Conservation (phyloP, 1,140 invertebrate genomes). For the Goniozus legneri region DNA sequence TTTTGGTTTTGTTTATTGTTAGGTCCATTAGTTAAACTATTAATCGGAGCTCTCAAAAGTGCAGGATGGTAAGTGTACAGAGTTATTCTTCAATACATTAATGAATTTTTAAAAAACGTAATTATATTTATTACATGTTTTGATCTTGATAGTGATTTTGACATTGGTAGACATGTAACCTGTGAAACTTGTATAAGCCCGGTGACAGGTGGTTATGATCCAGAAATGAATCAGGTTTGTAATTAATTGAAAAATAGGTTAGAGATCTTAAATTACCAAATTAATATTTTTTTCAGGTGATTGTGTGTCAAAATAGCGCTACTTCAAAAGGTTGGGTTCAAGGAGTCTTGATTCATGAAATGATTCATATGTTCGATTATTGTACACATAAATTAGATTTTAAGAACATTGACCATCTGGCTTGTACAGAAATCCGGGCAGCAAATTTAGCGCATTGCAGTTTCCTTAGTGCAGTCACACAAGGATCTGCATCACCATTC, state of each 20-base stretch:
- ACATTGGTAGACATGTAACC: conserved; percentile 81
- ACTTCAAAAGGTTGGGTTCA: conserved; percentile 64
- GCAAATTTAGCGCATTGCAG: conserved; percentile 91
- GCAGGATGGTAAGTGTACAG: conserved; percentile 72
- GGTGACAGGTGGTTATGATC: conserved; percentile 91
- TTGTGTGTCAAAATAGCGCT: conserved; percentile 87
- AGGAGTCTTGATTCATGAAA: conserved; percentile 83
- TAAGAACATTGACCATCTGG: conserved; percentile 87
- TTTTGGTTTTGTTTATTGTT: conserved; percentile 2
- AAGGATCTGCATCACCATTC: conserved; percentile 73
- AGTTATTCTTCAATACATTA: conserved; percentile 9
- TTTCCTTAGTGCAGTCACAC: conserved; percentile 72
- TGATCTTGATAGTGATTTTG: conserved; percentile 64
- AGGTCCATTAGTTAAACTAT: conserved; percentile 81
- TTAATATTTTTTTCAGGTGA: conserved; percentile 62
- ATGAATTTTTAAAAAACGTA: conserved; percentile 4
- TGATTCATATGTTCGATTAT: conserved; percentile 96
- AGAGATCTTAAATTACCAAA: neutral
- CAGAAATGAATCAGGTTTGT: conserved; percentile 75
- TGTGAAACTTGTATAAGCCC: conserved; percentile 84
- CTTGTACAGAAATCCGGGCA: conserved; percentile 91
- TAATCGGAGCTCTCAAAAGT: conserved; percentile 79
- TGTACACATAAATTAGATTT: conserved; percentile 88
- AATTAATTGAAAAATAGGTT: neutral
- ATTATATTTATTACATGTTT: conserved; percentile 23